These are phyloP conservation scores for Pangasius krempfi DNA, from an alignment of 2,797 vertebrate species.

Conservation along the genomic window DNA sequence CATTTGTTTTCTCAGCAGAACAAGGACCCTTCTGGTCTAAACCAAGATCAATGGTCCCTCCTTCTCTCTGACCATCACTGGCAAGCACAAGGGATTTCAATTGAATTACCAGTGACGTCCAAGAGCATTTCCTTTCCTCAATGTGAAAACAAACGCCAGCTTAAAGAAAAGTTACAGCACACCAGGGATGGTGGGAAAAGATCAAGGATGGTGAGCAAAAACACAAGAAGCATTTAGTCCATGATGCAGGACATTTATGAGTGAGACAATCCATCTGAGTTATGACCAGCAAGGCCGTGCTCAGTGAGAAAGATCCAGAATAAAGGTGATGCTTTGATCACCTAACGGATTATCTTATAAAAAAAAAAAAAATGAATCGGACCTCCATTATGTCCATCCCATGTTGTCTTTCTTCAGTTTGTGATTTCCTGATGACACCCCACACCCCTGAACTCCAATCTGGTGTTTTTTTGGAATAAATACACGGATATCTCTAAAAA, in stretches of 20 bases:
- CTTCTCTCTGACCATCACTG: conserved; percentile 33
- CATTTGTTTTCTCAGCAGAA: conserved; percentile 51
- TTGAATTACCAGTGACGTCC: conserved; percentile 48
- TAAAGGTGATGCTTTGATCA: conserved; percentile 1
- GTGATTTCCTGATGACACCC: neutral
- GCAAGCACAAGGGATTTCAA: conserved; percentile 38
- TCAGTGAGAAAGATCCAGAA: neutral
- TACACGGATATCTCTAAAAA: conserved; percentile 22
- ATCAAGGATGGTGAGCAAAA: neutral
- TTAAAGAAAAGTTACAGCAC: conserved; percentile 39
- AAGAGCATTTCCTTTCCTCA: conserved; percentile 34
- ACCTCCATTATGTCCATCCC: neutral
- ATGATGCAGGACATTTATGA: conserved; percentile 33
- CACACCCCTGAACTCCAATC: neutral
- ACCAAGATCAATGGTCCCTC: conserved; percentile 48
- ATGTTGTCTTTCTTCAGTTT: neutral
- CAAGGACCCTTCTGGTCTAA: conserved; percentile 39
- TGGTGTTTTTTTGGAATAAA: conserved; percentile 30
- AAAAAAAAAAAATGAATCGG: conserved; percentile 18
- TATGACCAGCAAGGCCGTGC: neutral
- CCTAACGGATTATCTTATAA: conserved; percentile 12
- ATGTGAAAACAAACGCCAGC: conserved; percentile 40
- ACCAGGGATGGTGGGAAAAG: conserved; percentile 19
- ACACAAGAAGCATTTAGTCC: neutral
- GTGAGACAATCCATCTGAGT: conserved; percentile 2